These are phyloP conservation scores for Glaucomys volans DNA, from an alignment of 2,113 vertebrate species.

Conservation along the genomic window DNA sequence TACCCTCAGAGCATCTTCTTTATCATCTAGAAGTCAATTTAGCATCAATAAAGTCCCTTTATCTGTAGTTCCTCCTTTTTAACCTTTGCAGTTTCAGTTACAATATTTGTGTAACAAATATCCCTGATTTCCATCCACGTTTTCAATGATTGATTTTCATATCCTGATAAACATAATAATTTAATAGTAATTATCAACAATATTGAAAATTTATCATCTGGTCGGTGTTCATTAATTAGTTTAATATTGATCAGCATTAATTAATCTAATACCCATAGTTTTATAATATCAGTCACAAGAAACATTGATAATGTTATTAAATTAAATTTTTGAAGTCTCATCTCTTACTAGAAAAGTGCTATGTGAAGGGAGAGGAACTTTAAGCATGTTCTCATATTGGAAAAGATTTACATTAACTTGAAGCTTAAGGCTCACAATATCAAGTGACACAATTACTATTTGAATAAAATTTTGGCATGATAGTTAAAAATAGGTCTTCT, in stretches of 20 bases:
- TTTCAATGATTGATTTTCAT: not conserved
- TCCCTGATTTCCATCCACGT: not conserved
- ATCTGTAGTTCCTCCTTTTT: not conserved
- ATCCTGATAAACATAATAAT: not conserved
- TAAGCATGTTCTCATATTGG: not conserved
- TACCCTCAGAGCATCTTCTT: conserved; percentile 44
- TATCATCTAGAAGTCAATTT: conserved; percentile 63
- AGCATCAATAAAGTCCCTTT: conserved; percentile 23
- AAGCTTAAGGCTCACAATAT: not conserved
- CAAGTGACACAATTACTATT: not conserved
- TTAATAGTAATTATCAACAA: not conserved
- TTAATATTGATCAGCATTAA: not conserved
- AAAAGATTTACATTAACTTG: not conserved
- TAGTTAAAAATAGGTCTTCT: not conserved
- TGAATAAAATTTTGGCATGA: not conserved
- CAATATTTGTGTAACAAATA: not conserved
- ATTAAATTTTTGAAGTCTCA: not conserved
- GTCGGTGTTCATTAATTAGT: not conserved
- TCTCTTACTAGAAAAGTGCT: not conserved
- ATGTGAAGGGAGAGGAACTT: not conserved
- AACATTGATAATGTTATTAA: not conserved
- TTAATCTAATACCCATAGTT: not conserved
- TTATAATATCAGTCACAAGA: conserved; percentile 10
- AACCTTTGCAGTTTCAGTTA: conserved; percentile 12
- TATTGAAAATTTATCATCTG: not conserved